Base-by-base conservation (phyloP, 2,113 vertebrate genomes). In the Corapipo altera region DNA sequence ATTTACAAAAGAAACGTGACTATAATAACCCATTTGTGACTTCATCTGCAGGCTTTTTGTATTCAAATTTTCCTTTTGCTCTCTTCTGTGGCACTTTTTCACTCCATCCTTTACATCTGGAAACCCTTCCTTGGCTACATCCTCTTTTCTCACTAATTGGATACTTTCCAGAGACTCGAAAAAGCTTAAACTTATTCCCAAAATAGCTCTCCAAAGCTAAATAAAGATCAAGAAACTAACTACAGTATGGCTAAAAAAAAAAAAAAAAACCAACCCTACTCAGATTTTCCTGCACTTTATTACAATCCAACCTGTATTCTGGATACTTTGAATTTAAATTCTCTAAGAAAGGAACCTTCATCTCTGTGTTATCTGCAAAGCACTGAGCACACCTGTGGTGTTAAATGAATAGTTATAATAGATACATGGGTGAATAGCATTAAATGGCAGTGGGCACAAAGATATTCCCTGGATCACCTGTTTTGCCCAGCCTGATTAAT, bases 401-500 rank as follows among this genome's bases (percentile, higher is more conserved):
- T 74, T 90, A 74, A 88, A 83, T 90, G 64, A 86, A 85, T 67
- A 80, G 61, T 83, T 77, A 90, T 23, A 91, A 93, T 59, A 88
- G 82, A 84, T 30, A 88, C 22, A 64, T 41, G 90, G 85, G 75
- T 94, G 96, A 95, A 91, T 77, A 91, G 75, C 75, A 79, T 33
- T 80, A 95, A 95, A 88, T 67, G 51, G 67, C 91, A 93, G 71
- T 41, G 59, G 74, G 81, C 89, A 96, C 88, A 96, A 94, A 91
- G 90, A 88, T 82, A 58, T 74, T 94, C 75, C 62, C 54, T 54
- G 87, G 84, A 85, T 97, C 94, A 94, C 95, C 93, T 96, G 91
- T 96, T 96, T 69, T 39, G 88, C 67, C 59, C 85, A 80, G 89
- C 35, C 64, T 90, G 87, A 89, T 89, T 91, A 90, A 85, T 55